Conservation (phyloP, 2,888 invertebrate genomes). For the Petrophora chlorosata region DNA sequence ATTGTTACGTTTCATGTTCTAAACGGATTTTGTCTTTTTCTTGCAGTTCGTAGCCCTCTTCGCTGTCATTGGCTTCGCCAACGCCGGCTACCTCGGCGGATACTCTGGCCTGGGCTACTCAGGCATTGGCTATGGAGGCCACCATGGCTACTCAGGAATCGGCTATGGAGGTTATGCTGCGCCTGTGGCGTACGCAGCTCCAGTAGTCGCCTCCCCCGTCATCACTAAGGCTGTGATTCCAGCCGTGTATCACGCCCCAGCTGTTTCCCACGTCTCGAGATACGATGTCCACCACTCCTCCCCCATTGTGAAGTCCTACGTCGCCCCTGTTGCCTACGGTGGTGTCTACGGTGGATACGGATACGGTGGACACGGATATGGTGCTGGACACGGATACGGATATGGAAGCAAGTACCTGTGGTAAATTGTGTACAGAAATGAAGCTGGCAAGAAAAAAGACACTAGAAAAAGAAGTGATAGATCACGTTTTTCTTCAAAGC, state of each 20-base stretch:
- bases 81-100: slow-evolving; percentile 54
- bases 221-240: slow-evolving; percentile 47
- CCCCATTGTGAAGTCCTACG: slow-evolving; percentile 49
- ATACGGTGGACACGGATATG: slow-evolving; percentile 38
- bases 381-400: slow-evolving; percentile 32
- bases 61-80: slow-evolving; percentile 54
- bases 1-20: not conserved
- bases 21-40: slow-evolving; percentile 2
- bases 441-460: not conserved
- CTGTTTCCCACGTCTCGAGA: slow-evolving; percentile 56
- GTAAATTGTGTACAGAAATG: slow-evolving; percentile 42
- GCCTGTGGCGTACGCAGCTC: slow-evolving; percentile 33
- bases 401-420: slow-evolving; percentile 52
- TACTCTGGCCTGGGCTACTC: slow-evolving; percentile 42
- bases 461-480: too few relatives aligned
- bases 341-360: slow-evolving; percentile 42
- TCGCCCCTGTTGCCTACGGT: slow-evolving; percentile 45
- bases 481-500: too few relatives aligned
- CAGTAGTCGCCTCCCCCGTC: slow-evolving; percentile 41
- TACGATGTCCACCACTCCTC: slow-evolving; percentile 56
- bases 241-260: slow-evolving; percentile 47
- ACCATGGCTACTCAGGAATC: slow-evolving; percentile 46
- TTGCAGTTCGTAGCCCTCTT: slow-evolving; percentile 55
- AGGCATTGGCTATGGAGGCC: slow-evolving; percentile 34
- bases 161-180: slow-evolving; percentile 38